Percentiles rank a stretch among this genome's conserved stretches.
These are phyloP conservation scores for Cydia strobilella DNA, from an alignment of 1,140 invertebrate species.

Conservation along the genomic window DNA sequence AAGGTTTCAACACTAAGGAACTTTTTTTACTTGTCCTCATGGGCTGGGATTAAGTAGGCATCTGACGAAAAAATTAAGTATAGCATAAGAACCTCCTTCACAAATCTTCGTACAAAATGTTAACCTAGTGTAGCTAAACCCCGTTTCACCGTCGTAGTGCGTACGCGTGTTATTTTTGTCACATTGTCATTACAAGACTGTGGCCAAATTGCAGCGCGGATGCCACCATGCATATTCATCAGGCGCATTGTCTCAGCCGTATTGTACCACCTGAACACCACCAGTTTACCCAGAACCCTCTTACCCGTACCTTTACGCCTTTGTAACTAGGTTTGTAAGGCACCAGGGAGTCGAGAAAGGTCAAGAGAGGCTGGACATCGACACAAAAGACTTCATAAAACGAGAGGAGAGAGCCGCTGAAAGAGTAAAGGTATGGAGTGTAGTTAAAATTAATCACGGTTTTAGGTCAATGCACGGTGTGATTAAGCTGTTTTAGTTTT, in stretches of 20 bases:
- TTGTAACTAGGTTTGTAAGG: not conserved
- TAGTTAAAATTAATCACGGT: slow-evolving; percentile 42
- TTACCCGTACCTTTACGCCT: slow-evolving; percentile 21
- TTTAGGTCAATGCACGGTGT: slow-evolving; percentile 34
- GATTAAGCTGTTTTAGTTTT: slow-evolving; percentile 8
- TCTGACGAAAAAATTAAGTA: too few relatives aligned
- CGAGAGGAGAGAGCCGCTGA: slow-evolving; percentile 52
- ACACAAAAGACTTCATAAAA: slow-evolving; percentile 61
- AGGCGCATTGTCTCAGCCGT: slow-evolving; percentile 60
- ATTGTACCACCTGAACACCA: slow-evolving; percentile 53
- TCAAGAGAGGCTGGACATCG: slow-evolving; percentile 40
- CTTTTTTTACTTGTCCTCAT: too few relatives aligned
- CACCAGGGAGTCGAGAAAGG: slow-evolving; percentile 29
- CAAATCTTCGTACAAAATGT: too few relatives aligned
- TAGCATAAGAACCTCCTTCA: too few relatives aligned
- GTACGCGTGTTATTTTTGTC: slow-evolving; percentile 62
- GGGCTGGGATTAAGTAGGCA: too few relatives aligned
- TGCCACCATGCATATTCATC: slow-evolving; percentile 70
- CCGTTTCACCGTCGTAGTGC: slow-evolving; percentile 32
- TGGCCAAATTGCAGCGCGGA: slow-evolving; percentile 64
- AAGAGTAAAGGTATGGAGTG: slow-evolving; percentile 38
- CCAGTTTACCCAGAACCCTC: slow-evolving; percentile 42
- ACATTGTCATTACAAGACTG: slow-evolving; percentile 68
- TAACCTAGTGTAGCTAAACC: not conserved
- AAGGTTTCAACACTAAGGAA: too few relatives aligned